Base-by-base conservation (phyloP, 2,797 vertebrate genomes). In the Heterohyrax brucei region DNA sequence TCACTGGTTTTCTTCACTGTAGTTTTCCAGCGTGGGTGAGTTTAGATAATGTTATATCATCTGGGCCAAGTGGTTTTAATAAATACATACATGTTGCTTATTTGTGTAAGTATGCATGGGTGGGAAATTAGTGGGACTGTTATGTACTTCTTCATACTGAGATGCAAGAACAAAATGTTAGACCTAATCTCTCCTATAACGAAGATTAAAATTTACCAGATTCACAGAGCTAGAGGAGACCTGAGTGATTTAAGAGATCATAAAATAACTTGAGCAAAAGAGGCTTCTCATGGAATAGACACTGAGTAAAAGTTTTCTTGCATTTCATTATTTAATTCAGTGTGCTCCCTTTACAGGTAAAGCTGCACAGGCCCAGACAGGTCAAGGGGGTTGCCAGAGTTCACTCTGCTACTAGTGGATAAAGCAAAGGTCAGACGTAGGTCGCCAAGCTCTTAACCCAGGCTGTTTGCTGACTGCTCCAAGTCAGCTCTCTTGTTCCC, bases 141-240 rank as follows among this genome's bases (percentile, higher is more conserved):
- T 61, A 62, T 24, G n/a, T 61, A 79, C 56, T 86, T 70, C 70
- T 44, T 82, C 64, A 77, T 84, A 59, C 30, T 8, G 12, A 30
- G 50, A 83, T 26, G 24, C 77, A 87, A 78, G 30, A 92, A 86
- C 30, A 82, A 92, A 87, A 87, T 28, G 24, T 28, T 21, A 87
- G 18, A 44, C 5, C 28, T 79, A 64, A 59, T 75, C 50, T 50
- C 84, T 70, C 82, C 48, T 53, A 81, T 66, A 70, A 13, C 9
- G 78, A 66, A 94, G 61, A 89, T 28, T 56, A 88, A 89, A 85
- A 14, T 75, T 46, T 24, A 44, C 46, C 68, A 85, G 83, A 33
- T 44, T 44, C 18, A 12, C 0, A 50, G 26, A 82, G 22, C 24
- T 46, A 26, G 10, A 83, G 13, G 12, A 26, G 14, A 64, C n/a